A percentile compares a stretch with the other conserved stretches of the same genome.
These are phyloP conservation scores for Hydrolagus affinis DNA, from an alignment of 2,113 vertebrate genomes.

Conservation along the genomic window DNA sequence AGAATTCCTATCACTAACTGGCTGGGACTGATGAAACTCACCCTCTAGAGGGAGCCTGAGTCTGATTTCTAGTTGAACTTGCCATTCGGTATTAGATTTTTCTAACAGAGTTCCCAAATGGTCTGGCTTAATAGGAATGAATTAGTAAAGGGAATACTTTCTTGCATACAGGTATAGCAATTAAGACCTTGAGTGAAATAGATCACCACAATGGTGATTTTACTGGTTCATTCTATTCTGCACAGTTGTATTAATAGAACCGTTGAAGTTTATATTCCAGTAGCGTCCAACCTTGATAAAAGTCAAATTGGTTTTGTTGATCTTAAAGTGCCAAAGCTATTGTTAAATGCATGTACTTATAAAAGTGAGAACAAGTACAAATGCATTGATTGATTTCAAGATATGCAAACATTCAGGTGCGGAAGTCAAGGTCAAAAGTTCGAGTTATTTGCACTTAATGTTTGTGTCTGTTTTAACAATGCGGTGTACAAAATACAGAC, in stretches of 20 bases:
- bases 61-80: not conserved
- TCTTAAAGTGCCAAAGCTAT: not conserved
- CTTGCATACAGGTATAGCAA: not conserved
- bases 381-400: not conserved
- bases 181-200: constrained; percentile 13
- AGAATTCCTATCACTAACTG: not conserved
- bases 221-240: constrained; percentile 20
- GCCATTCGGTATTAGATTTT: not conserved
- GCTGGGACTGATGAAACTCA: not conserved
- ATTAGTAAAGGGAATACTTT: not conserved
- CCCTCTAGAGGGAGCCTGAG: not conserved
- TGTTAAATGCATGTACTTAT: not conserved
- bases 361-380: not conserved
- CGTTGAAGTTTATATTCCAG: constrained; percentile 9
- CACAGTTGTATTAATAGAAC: constrained; percentile 9
- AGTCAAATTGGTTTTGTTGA: constrained; percentile 18
- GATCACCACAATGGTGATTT: constrained; percentile 23
- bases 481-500: not conserved
- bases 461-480: not conserved
- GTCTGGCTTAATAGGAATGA: constrained; percentile 6
- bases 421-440: not conserved
- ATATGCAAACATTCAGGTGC: not conserved
- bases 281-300: constrained; percentile 13
- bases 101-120: constrained; percentile 9
- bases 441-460: not conserved